Conservation (phyloP, 1,140 invertebrate genomes). For the Aporrectodea caliginosa region DNA sequence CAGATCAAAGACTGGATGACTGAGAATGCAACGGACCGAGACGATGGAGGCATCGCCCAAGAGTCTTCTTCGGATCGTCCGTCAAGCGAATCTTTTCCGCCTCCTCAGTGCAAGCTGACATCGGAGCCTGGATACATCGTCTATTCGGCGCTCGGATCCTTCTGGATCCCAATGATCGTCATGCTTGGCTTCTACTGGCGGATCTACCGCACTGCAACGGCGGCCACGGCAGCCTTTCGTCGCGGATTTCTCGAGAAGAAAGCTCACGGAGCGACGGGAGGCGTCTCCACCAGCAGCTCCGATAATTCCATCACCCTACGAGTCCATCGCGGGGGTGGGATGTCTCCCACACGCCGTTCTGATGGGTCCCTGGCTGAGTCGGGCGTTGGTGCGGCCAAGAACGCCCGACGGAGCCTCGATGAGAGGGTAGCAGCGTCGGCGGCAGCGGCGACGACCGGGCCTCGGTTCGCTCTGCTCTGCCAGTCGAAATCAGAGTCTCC, state of each 20-base stretch:
- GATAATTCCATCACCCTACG: background rate
- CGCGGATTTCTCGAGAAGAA: conserved; percentile 53
- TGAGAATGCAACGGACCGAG: background rate
- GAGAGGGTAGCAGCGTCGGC: background rate
- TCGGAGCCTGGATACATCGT: conserved; percentile 87
- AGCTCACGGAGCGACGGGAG: background rate
- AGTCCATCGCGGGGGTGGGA: background rate
- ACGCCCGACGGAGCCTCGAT: background rate
- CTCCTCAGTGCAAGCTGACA: conserved; percentile 65
- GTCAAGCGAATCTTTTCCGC: conserved; percentile 48
- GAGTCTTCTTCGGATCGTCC: background rate
- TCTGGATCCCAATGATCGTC: conserved; percentile 89
- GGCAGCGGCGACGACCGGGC: background rate
- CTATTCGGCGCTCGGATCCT: conserved; percentile 84
- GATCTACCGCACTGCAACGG: conserved; percentile 87
- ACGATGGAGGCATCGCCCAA: background rate
- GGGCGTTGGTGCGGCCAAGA: too few relatives aligned
- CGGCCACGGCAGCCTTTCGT: conserved; percentile 60
- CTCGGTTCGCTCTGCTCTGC: too few relatives aligned
- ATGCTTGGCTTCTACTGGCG: conserved; percentile 94
- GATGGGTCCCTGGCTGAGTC: too few relatives aligned
- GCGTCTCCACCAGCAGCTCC: background rate
- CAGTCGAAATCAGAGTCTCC: too few relatives aligned
- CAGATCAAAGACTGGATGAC: background rate
- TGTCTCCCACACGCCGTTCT: too few relatives aligned